Conservation (phyloP, 1,140 invertebrate species). For the Cherax quadricarinatus region DNA sequence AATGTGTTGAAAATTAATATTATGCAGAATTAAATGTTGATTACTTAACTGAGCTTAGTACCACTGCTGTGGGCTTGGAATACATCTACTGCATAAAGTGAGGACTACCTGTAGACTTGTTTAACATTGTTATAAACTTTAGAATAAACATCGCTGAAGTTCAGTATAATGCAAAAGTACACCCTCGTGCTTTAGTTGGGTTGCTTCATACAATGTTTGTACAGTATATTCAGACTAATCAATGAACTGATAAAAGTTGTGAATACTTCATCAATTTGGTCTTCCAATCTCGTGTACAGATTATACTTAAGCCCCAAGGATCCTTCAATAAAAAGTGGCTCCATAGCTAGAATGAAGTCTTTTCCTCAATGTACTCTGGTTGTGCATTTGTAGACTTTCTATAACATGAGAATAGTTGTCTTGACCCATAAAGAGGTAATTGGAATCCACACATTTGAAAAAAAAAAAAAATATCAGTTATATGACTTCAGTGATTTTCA, state of each 20-base stretch:
- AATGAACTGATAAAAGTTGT: constrained; percentile 45
- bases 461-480: not conserved
- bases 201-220: not conserved
- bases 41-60: no score
- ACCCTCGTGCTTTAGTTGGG: not conserved
- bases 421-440: constrained; percentile 4
- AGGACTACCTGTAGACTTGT: no score
- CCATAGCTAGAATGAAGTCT: not conserved
- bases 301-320: constrained; percentile 34
- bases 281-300: constrained; percentile 59
- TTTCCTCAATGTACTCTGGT: constrained; percentile 36
- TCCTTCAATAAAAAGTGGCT: not conserved
- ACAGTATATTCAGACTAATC: constrained; percentile 19
- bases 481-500: not conserved
- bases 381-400: constrained; percentile 52
- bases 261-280: constrained; percentile 63
- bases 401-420: constrained; percentile 22
- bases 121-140: not conserved
- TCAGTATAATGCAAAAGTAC: not conserved
- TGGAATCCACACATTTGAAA: constrained; percentile 7
- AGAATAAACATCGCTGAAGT: not conserved
- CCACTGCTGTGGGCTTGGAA: no score
- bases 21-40: no score
- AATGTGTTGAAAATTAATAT: not conserved
- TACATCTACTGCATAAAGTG: no score